Percentiles rank a stretch among this genome's conserved stretches.
phyloP scores from a whole-genome alignment of 2,113 vertebrate genomes.

The Sturnira hondurensis region DNA sequence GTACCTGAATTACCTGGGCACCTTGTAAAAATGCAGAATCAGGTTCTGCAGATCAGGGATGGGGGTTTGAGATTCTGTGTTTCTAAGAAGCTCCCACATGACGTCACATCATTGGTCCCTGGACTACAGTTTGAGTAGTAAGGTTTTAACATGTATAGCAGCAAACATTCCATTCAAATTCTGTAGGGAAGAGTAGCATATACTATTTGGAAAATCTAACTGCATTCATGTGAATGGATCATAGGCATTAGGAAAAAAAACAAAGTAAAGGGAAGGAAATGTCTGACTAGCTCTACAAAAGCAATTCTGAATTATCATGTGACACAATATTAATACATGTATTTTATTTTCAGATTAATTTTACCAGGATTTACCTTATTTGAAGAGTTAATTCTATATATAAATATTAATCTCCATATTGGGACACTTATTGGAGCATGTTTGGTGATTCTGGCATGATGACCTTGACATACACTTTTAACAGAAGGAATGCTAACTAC shows the following conservation, averaged over 20 bases:
- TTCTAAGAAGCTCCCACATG: not conserved
- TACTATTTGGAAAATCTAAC: not conserved
- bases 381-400: not conserved
- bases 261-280: not conserved
- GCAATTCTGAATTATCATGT: not conserved
- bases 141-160: not conserved
- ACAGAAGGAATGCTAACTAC: not conserved
- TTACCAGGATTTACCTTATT: not conserved
- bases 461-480: not conserved
- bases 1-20: not conserved
- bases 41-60: not conserved
- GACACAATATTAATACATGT: not conserved
- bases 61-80: not conserved
- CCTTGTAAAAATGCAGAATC: not conserved
- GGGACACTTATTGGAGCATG: not conserved
- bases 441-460: not conserved
- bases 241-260: not conserved
- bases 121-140: not conserved
- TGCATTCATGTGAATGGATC: not conserved
- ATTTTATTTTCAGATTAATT: not conserved
- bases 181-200: not conserved
- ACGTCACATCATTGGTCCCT: not conserved
- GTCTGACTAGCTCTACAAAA: not conserved
- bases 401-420: not conserved
- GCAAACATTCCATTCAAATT: not conserved